phyloP scores from a whole-genome alignment of 2,797 vertebrate genomes.

The Spinibarbus caldwelli region DNA sequence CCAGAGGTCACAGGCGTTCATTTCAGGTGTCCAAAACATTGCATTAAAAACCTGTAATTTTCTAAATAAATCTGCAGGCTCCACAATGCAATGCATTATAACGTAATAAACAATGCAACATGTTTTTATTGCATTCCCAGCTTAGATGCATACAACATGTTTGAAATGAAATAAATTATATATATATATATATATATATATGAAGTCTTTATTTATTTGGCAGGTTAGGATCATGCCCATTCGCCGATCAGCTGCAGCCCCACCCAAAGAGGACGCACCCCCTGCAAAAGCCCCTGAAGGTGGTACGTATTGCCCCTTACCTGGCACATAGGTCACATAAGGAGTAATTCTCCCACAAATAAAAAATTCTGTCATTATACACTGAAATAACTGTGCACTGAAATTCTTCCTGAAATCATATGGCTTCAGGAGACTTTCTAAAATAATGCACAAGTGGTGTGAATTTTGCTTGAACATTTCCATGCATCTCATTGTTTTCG shows the following conservation, averaged over 20 bases:
- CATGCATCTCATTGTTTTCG: neutral
- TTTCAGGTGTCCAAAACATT: neutral
- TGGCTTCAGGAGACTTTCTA: neutral
- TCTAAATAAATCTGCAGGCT: neutral
- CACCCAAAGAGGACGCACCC: slow-evolving; percentile 85
- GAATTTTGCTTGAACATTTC: neutral
- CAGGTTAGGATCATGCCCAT: slow-evolving; percentile 87
- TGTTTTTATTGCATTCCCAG: neutral
- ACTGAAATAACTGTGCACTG: neutral
- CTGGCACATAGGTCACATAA: neutral
- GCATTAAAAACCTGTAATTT: neutral
- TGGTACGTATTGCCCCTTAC: slow-evolving; percentile 77
- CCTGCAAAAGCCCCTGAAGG: slow-evolving; percentile 84
- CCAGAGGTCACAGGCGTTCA: neutral
- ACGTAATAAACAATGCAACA: neutral
- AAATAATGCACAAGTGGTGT: neutral
- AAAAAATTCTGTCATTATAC: neutral
- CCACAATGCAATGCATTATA: neutral
- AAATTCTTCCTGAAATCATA: neutral
- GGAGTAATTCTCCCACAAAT: neutral
- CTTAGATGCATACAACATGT: neutral
- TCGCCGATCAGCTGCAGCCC: slow-evolving; percentile 86
- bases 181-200: too few species aligned
- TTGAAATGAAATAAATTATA: neutral
- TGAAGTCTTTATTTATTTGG: neutral